Base-by-base conservation (phyloP, 2,888 invertebrate genomes). In the Desoria tigrina region DNA sequence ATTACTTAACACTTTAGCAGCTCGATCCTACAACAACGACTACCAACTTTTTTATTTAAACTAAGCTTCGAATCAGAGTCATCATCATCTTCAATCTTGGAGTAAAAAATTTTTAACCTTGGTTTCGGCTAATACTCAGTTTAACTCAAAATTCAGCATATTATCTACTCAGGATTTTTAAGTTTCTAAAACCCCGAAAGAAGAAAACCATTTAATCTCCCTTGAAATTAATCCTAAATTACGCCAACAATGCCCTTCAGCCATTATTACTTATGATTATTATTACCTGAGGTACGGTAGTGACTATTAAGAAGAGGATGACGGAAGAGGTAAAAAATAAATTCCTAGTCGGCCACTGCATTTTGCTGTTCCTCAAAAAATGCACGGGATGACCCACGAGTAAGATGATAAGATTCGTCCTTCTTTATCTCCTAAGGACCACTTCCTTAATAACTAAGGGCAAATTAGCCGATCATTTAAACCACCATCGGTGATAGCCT, bases 1-100 rank as follows among this genome's bases (percentile, higher is more conserved):
- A 51, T 51, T 51, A 51, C 51, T 51, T 51, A 51, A 51, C 51
- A 51, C 51, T 51, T 51, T 51, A 45, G 45, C 45, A 45, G 21
- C 45, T 45, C 21, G 18, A 11, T 39, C 9, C 9, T 39, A 39
- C 39, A n/a, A n/a, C n/a, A n/a, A n/a, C n/a, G n/a, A 32, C 32
- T 32, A 7, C 32, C 32, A 32, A 32, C 32, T 32, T 32, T 32
- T 32, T 32, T 32, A 32, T 32, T 32, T 11, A 7, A 32, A 11
- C 32, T 11, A 32, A n/a, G n/a, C n/a, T n/a, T n/a, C n/a, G n/a
- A n/a, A n/a, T n/a, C n/a, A n/a, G n/a, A n/a, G n/a, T n/a, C n/a
- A n/a, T n/a, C n/a, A n/a, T n/a, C n/a, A n/a, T n/a, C 32, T 32
- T 32, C 32, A 45, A 16, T 45, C 21, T n/a, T 16, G n/a, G 16